Evolutionary conservation across 2,888 invertebrate genomes (phyloP).

Genomic region (Resseliella maxima): DNA sequence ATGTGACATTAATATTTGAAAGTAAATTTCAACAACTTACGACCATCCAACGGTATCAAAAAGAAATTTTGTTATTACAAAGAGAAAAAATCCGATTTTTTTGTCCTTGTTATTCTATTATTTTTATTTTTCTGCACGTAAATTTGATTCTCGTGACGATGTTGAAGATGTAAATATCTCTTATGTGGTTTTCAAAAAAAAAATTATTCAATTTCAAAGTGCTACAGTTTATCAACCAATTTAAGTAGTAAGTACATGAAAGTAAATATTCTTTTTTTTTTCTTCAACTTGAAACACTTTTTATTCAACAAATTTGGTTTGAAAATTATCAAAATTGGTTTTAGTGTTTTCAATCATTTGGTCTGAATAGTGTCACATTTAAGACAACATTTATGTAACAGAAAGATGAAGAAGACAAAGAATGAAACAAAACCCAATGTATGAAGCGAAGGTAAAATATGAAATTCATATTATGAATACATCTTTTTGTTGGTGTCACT

Average conservation of each 20-base stretch:
- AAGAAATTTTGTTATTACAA: not conserved
- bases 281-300: too few species aligned
- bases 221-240: not conserved
- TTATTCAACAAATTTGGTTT: too few species aligned
- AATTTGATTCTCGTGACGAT: conserved; percentile 12
- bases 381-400: too few species aligned
- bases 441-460: not conserved
- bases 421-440: not conserved
- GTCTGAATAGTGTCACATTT: too few species aligned
- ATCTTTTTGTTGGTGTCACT: not conserved
- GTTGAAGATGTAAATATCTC: not conserved
- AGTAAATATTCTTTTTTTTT: not conserved
- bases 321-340: too few species aligned
- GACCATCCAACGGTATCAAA: not conserved
- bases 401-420: not conserved
- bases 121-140: not conserved
- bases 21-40: not conserved
- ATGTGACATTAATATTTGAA: not conserved
- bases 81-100: not conserved
- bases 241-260: not conserved
- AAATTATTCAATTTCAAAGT: not conserved
- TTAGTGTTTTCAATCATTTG: too few species aligned
- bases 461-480: not conserved
- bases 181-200: not conserved
- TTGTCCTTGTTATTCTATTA: not conserved